Base-by-base conservation (phyloP, 1,140 invertebrate species). In the Tigriopus japonicus region DNA sequence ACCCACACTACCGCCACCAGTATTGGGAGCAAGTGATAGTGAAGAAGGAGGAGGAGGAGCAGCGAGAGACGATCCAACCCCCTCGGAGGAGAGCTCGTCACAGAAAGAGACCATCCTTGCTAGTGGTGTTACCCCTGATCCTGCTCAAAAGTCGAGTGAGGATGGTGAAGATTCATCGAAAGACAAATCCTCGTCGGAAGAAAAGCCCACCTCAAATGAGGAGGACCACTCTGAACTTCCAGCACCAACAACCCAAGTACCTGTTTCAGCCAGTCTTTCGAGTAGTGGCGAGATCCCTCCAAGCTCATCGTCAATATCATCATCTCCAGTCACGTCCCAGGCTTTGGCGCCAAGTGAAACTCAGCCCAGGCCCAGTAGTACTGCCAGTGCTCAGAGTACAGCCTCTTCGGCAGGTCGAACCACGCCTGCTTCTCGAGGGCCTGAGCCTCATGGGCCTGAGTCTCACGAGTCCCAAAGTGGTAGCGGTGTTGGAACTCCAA, bases 191-290 rank as follows among this genome's bases (percentile, higher is more conserved):
- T 23, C 14, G 5, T 21, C 35, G 24, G 52, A 21, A 54, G 17
- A 54, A 6, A n/a, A 54, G 19, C 52, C 24, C 14, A 3, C 52
- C 21, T 28, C 24, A 3, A 19, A 21, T 54, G n/a, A n/a, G 7
- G n/a, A 65, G 62, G 6, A 64, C 58, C 42, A 66, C 63, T 42
- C 65, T 62, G 19, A 64, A 63, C 59, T 62, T 55, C 13, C 58
- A 58, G 21, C 40, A 42, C 13, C 19, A 52, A 49, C 45, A 49
- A 21, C 12, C 19, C 45, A 49, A 49, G 45, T 49, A 49, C 45
- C n/a, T 15, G 15, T 49, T 6, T 21, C 28, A 35, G 28, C 28
- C 28, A 35, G 28, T 35, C 28, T 35, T 35, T 35, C 28, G 28
- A 35, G 28, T 35, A 5, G 28, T 35, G 28, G 28, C 28, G 28